Conservation (phyloP, 1,140 invertebrate species). For the Platyscapa corneri region DNA sequence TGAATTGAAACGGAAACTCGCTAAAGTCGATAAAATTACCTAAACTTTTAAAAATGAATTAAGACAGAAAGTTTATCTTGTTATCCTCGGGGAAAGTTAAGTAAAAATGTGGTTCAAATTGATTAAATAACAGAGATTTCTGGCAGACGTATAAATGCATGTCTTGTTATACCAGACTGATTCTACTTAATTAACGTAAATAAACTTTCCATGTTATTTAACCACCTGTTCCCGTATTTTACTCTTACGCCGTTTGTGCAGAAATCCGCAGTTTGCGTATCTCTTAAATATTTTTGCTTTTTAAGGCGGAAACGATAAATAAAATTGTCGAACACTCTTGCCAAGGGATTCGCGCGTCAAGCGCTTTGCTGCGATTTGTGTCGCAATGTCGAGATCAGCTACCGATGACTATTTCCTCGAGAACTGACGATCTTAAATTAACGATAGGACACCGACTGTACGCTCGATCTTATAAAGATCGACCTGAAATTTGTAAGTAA, state of each 20-base stretch:
- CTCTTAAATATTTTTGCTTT: no score
- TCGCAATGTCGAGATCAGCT: no score
- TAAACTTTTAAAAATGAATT: conserved; percentile 4
- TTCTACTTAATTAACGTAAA: conserved; percentile 15
- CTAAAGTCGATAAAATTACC: not conserved
- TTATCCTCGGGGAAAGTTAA: conserved; percentile 12
- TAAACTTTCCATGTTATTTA: conserved; percentile 32
- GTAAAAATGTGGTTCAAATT: conserved; percentile 15
- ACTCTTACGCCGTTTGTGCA: no score
- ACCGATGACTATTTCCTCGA: no score
- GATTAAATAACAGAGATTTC: conserved; percentile 32
- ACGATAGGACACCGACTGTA: no score
- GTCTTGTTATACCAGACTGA: not conserved
- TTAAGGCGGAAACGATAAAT: no score
- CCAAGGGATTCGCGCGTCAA: no score
- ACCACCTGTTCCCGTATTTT: not conserved
- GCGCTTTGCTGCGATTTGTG: no score
- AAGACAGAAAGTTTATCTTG: conserved; percentile 16
- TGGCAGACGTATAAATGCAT: conserved; percentile 1
- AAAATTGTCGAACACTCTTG: no score
- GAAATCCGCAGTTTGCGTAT: not conserved
- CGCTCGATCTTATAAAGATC: no score
- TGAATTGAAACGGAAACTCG: not conserved
- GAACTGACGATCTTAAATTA: no score
- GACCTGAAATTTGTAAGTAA: no score